Percentiles rank a stretch among this genome's conserved stretches.
These are phyloP conservation scores for Heteronetta atricapilla DNA, from an alignment of 2,113 vertebrate species.

Conservation along the genomic window DNA sequence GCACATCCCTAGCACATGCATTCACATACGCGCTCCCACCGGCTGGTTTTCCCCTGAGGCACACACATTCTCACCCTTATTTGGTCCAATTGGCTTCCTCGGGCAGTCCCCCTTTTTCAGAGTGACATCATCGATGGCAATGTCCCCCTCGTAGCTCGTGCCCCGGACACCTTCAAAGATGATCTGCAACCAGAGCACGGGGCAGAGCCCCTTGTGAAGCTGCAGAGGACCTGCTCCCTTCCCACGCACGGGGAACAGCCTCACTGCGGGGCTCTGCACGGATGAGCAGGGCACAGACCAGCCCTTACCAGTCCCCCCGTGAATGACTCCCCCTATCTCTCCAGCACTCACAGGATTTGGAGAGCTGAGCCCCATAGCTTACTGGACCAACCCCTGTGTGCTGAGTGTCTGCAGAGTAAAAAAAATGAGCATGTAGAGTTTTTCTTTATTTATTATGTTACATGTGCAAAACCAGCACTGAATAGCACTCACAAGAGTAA, in stretches of 20 bases:
- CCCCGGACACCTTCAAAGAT: slow-evolving; percentile 95
- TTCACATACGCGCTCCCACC: background rate
- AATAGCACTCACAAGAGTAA: background rate
- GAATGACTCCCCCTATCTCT: background rate
- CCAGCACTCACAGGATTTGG: background rate
- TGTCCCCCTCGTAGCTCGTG: slow-evolving; percentile 89
- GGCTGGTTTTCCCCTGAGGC: background rate
- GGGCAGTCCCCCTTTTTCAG: slow-evolving; percentile 92
- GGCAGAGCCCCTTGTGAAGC: background rate
- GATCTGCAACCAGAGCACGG: slow-evolving; percentile 78
- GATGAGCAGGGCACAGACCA: background rate
- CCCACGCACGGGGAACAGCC: background rate
- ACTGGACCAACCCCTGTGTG: background rate
- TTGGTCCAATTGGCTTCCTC: slow-evolving; percentile 75
- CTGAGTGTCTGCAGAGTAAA: background rate
- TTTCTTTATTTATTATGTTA: background rate
- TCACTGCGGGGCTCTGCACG: background rate
- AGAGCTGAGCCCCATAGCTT: background rate
- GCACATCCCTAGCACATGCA: rapidly evolving
- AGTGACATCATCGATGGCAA: slow-evolving; percentile 94
- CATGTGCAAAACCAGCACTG: background rate
- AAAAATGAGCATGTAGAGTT: background rate
- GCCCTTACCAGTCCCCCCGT: background rate
- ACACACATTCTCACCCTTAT: slow-evolving; percentile 69
- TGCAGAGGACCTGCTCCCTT: background rate